Conservation (phyloP, 2,888 invertebrate genomes). For the Cerceris rybyensis region DNA sequence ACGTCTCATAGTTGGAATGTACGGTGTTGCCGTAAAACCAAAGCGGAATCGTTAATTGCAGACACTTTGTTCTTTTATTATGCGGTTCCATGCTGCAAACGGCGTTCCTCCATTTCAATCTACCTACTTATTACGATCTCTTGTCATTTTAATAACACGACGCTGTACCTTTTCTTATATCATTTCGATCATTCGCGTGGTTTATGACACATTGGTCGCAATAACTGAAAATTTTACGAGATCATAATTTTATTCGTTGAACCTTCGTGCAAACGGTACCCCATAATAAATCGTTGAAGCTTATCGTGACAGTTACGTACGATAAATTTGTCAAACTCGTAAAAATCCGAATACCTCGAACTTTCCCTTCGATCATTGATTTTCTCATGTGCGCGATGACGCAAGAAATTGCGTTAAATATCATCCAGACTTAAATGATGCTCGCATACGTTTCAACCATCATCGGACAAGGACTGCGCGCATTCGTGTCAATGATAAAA, state of each 20-base stretch:
- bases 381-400: background rate
- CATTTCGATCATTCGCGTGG: no score
- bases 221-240: no score
- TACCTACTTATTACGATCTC: background rate
- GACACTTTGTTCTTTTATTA: background rate
- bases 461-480: conserved; percentile 9
- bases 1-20: conserved; percentile 36
- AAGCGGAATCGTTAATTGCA: conserved; percentile 31
- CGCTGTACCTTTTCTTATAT: background rate
- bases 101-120: background rate
- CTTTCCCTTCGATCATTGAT: background rate
- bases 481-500: conserved; percentile 54
- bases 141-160: background rate
- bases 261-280: no score
- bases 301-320: no score
- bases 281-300: no score
- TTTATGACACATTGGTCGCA: no score
- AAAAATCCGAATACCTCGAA: no score
- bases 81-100: background rate
- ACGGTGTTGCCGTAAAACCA: conserved; percentile 32
- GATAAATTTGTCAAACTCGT: no score
- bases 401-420: background rate
- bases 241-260: no score
- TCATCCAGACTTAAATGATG: background rate
- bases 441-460: conserved; percentile 10